Evolutionary conservation across 1,140 invertebrate species (phyloP).

Genomic region (Schlechtendalia chinensis): DNA sequence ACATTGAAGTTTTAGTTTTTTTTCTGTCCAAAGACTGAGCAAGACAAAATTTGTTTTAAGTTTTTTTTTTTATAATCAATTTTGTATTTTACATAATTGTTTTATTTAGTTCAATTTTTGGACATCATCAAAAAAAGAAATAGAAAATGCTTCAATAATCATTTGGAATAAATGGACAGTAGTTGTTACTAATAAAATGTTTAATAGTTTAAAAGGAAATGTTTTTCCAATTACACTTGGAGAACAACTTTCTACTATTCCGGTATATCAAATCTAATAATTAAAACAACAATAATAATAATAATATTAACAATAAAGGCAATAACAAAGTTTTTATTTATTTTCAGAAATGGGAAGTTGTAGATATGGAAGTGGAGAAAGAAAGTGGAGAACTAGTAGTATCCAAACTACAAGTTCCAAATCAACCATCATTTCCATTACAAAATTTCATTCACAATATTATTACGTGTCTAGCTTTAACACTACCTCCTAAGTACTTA

Average conservation of each 20-base stretch:
- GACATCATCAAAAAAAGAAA: constrained; percentile 33
- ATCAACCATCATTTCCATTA: constrained; percentile 46
- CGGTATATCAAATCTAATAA: background rate
- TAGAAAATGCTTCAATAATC: constrained; percentile 15
- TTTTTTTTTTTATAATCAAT: no score
- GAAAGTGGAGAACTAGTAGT: constrained; percentile 47
- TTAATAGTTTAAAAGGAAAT: constrained; percentile 25
- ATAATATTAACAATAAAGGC: no score
- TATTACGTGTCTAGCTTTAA: constrained; percentile 22
- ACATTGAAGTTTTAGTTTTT: no score
- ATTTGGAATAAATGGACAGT: constrained; percentile 40
- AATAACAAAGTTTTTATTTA: background rate
- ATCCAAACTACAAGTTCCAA: constrained; percentile 44
- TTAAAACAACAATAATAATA: background rate
- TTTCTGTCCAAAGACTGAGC: no score
- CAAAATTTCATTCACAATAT: constrained; percentile 44
- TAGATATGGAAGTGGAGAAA: constrained; percentile 46
- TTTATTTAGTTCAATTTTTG: constrained; percentile 40
- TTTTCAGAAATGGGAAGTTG: constrained; percentile 46
- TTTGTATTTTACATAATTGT: background rate
- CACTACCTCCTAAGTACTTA: constrained; percentile 38
- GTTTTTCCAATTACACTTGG: constrained; percentile 43
- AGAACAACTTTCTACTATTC: constrained; percentile 39
- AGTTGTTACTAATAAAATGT: constrained; percentile 6
- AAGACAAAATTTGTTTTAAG: no score